Conservation (phyloP, 2,888 invertebrate species). For the Boloria euphrosyne region DNA sequence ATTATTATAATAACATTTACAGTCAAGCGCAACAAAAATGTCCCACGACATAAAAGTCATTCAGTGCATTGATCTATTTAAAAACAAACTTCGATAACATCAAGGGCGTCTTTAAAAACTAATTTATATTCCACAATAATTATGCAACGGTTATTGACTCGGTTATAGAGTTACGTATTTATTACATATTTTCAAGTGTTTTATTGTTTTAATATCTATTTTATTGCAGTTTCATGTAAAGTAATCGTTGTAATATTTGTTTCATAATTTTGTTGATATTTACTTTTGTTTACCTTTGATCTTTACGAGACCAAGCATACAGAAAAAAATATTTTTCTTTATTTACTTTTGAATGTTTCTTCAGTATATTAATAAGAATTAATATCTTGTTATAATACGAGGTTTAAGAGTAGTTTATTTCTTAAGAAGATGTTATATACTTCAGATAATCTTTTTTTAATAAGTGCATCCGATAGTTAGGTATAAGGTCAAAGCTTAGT, state of each 20-base stretch:
- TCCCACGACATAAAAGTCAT: slow-evolving; percentile 30
- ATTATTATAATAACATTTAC: slow-evolving; percentile 1
- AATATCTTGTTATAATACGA: no score
- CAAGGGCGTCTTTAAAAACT: slow-evolving; percentile 29
- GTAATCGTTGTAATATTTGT: slow-evolving; percentile 1
- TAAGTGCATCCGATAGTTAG: no score
- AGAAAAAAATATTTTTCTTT: no score
- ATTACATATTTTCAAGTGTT: neutral
- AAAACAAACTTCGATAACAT: slow-evolving; percentile 21
- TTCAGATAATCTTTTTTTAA: no score
- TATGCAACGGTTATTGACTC: slow-evolving; percentile 31
- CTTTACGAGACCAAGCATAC: no score
- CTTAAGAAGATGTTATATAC: no score
- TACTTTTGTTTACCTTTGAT: no score
- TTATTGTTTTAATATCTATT: slow-evolving; percentile 9
- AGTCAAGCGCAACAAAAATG: neutral
- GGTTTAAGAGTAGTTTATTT: no score
- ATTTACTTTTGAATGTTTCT: no score
- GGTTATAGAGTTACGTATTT: slow-evolving; percentile 4
- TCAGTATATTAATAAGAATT: no score
- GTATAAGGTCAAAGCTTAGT: no score
- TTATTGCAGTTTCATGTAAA: slow-evolving; percentile 7
- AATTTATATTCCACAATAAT: slow-evolving; percentile 18
- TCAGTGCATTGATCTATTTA: slow-evolving; percentile 35
- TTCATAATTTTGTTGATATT: slow-evolving; percentile 2